Conservation (phyloP, 2,113 vertebrate genomes). For the Siphamia tubifer region DNA sequence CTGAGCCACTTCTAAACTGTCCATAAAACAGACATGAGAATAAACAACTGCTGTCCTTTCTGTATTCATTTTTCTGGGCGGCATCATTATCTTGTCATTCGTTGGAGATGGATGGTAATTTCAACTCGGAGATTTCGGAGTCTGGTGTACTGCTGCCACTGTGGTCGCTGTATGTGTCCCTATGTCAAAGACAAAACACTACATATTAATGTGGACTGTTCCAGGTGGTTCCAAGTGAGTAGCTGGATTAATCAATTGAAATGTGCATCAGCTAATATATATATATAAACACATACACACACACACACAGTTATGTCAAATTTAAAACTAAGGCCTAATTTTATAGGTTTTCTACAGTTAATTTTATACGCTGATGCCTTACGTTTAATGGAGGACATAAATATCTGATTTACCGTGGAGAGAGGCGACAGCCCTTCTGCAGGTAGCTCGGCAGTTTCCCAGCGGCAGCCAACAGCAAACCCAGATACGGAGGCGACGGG, state of each 20-base stretch:
- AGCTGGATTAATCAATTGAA: no score
- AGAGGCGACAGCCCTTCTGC: slow-evolving; percentile 91
- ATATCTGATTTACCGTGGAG: slow-evolving; percentile 84
- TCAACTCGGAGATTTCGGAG: slow-evolving; percentile 89
- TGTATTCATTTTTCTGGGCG: no score
- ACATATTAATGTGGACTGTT: not conserved
- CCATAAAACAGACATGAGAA: no score
- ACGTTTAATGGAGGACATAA: not conserved
- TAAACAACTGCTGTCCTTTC: no score
- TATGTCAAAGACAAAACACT: slow-evolving; percentile 43
- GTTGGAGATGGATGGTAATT: slow-evolving; percentile 81
- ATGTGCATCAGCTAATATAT: no score
- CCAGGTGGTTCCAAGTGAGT: no score
- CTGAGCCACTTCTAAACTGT: no score
- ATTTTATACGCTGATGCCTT: not conserved
- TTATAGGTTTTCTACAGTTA: no score
- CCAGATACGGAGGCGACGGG: slow-evolving; percentile 93
- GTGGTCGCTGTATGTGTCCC: slow-evolving; percentile 92
- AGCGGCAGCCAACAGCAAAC: slow-evolving; percentile 88
- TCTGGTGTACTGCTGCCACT: slow-evolving; percentile 93
- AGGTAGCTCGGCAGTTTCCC: slow-evolving; percentile 89
- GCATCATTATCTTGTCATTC: slow-evolving; percentile 63
- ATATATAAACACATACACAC: no score
- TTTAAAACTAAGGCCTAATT: no score
- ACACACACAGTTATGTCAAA: no score